Percentiles rank a stretch among this genome's conserved stretches.
Conservation (phyloP, 2,888 invertebrate genomes). For the Alentia gelatinosa region DNA sequence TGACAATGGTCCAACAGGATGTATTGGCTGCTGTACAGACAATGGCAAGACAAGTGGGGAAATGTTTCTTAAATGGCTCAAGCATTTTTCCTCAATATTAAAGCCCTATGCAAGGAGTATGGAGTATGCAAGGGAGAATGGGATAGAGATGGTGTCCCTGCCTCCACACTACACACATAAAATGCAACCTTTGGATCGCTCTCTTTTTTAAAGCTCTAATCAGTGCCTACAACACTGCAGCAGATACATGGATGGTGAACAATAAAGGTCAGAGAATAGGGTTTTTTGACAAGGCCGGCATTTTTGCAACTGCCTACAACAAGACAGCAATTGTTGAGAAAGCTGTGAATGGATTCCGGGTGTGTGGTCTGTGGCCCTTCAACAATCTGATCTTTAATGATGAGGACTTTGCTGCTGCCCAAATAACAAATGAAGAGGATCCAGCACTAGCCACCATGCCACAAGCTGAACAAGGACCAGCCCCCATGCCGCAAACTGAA, state of each 20-base stretch:
- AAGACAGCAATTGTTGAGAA: conserved; percentile 62
- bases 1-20: conserved; percentile 72
- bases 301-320: conserved; percentile 64
- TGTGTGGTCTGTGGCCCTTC: conserved; percentile 62
- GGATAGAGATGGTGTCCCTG: conserved; percentile 74
- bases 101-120: conserved; percentile 70
- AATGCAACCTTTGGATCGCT: conserved; percentile 69
- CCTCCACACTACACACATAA: conserved; percentile 77
- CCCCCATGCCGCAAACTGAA: not conserved
- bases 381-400: conserved; percentile 61
- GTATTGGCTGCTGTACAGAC: conserved; percentile 70
- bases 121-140: conserved; percentile 70
- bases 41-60: conserved; percentile 72
- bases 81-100: conserved; percentile 76
- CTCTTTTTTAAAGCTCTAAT: conserved; percentile 68
- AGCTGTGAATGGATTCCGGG: conserved; percentile 61
- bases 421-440: conserved; percentile 53
- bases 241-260: conserved; percentile 65
- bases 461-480: not conserved
- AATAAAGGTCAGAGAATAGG: conserved; percentile 63
- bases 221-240: conserved; percentile 61
- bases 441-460: not conserved
- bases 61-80: conserved; percentile 71
- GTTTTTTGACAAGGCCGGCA: conserved; percentile 61
- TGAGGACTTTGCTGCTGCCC: conserved; percentile 60